Percentiles rank a stretch among this genome's conserved stretches.
phyloP scores from a whole-genome alignment of 2,797 vertebrate genomes.

The Pseudocheirus occidentalis region DNA sequence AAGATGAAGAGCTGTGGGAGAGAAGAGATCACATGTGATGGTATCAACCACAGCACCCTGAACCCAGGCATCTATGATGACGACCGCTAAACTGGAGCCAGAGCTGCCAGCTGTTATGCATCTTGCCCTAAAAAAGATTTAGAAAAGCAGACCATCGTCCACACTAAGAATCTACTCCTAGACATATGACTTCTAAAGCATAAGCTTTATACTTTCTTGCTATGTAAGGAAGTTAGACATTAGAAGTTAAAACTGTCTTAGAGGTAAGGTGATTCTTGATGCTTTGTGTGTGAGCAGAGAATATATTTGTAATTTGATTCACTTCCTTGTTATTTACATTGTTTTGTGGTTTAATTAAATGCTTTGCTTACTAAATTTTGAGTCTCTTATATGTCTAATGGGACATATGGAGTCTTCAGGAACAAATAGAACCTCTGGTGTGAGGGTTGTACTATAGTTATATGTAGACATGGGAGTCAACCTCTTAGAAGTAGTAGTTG shows the following conservation, averaged over 20 bases:
- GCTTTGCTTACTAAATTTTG: too few relatives aligned
- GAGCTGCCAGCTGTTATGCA: not conserved
- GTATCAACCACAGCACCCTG: not conserved
- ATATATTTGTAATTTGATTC: too few relatives aligned
- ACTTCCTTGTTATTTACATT: too few relatives aligned
- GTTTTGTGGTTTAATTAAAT: too few relatives aligned
- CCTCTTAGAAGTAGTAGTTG: not conserved
- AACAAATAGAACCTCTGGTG: too few relatives aligned
- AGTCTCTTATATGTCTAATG: too few relatives aligned
- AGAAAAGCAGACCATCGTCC: not conserved
- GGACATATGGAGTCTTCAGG: too few relatives aligned
- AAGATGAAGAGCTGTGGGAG: not conserved
- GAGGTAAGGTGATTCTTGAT: not conserved
- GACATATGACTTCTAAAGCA: not conserved
- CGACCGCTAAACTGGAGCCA: not conserved
- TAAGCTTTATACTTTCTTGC: not conserved
- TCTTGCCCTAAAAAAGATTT: not conserved
- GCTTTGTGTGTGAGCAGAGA: too few relatives aligned
- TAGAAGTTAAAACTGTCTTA: too few relatives aligned
- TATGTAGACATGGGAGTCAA: not conserved
- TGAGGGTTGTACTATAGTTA: not conserved
- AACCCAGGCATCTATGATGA: not conserved
- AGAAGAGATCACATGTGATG: not conserved
- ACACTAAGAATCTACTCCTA: not conserved
- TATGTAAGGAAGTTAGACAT: not conserved